Base-by-base conservation (phyloP, 2,797 vertebrate genomes). In the Dendrocincla fuliginosa region DNA sequence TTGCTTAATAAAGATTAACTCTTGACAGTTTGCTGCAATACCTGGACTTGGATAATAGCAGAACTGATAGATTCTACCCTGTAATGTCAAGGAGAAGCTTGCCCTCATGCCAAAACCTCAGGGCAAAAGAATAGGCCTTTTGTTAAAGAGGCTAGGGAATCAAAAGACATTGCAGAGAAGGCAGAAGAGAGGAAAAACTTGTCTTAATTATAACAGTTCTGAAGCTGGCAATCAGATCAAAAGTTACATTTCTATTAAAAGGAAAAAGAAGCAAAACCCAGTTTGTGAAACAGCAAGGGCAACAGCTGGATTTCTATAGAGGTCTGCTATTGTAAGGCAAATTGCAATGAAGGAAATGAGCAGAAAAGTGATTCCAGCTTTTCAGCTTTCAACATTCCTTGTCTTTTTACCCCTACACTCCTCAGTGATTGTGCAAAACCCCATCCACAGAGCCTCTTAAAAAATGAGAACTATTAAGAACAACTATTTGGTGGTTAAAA, bases 1-100 rank as follows among this genome's bases (percentile, higher is more conserved):
- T 64, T 96, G 87, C 94, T 95, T 97, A 95, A 98, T 97, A 96
- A 96, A 97, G 96, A 97, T 97, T 84, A 97, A 97, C 93, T 97
- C 91, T 79, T 90, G 42, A 84, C 16, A 57, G 77, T 69, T 91
- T 89, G 42, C 39, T 47, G 83, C 37, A 67, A 88, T 68, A 39
- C 60, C 57, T 60, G 32, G 52, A 57, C 68, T 53, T 17, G 5
- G 1, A 50, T 33, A 75, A 68, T 2, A 63, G 59, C 41, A 63
- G 60, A 80, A 93, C 30, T 16, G 27, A 56, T 47, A 41, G 30
- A 70, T 88, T 96, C 41, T 59, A 42, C 20, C 15, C 49, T 42
- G 10, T 52, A 76, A 59, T 3, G 7, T 33, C 11, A 28, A 70
- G 52, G 8, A 75, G 12, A 16, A 93, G 5, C 10, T 74, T 75